A percentile compares a stretch with the other conserved stretches of the same genome.
Conservation (phyloP, 2,888 invertebrate genomes). For the Andricus curvator region DNA sequence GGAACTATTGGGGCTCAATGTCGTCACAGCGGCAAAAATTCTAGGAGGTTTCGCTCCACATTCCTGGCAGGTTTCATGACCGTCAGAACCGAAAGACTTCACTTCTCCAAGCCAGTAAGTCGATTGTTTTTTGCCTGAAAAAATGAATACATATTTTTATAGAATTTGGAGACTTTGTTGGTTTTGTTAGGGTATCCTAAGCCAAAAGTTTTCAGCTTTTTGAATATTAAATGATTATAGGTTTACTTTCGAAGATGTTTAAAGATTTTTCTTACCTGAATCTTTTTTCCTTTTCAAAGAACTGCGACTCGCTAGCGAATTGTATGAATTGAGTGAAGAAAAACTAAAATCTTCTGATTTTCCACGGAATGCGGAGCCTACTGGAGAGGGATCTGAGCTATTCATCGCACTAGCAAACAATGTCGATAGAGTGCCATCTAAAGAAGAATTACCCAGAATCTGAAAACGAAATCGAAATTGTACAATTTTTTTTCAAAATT, state of each 20-base stretch:
- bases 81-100: conserved; percentile 39
- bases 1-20: not conserved
- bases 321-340: not conserved
- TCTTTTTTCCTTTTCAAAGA: not conserved
- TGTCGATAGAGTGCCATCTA: not conserved
- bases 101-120: conserved; percentile 16
- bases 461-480: not conserved
- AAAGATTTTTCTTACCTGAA: not conserved
- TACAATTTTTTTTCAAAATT: not conserved
- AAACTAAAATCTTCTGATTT: too few relatives aligned
- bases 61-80: not conserved
- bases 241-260: not conserved
- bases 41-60: not conserved
- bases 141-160: not conserved
- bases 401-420: not conserved
- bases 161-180: too few relatives aligned
- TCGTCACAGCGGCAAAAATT: conserved; percentile 1
- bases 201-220: not conserved
- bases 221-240: too few relatives aligned
- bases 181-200: not conserved
- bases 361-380: too few relatives aligned
- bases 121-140: not conserved
- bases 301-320: not conserved
- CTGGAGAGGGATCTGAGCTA: not conserved
- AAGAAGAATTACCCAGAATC: not conserved